phyloP scores from a whole-genome alignment of 2,113 vertebrate species.

The Erpornis zantholeuca region DNA sequence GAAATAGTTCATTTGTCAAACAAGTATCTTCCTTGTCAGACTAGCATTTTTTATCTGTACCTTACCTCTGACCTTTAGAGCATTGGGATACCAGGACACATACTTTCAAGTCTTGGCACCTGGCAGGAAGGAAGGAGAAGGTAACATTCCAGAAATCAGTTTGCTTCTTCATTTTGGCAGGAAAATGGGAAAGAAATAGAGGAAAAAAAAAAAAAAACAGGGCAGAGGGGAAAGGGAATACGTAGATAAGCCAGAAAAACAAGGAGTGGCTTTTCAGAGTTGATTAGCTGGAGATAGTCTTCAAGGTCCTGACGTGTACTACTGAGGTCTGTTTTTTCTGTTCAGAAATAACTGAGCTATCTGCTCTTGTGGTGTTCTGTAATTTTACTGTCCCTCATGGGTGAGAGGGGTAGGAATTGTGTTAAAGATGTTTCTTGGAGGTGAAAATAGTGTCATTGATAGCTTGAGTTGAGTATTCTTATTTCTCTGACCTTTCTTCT shows the following conservation, averaged over 20 bases:
- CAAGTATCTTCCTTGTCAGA: neutral
- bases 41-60: neutral
- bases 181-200: neutral
- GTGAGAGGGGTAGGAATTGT: neutral
- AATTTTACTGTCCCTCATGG: neutral
- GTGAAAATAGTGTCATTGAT: neutral
- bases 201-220: neutral
- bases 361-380: neutral
- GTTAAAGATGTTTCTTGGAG: neutral
- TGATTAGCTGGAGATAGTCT: neutral
- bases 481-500: neutral
- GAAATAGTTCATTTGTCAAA: neutral
- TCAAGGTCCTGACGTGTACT: neutral
- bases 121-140: neutral
- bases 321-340: neutral
- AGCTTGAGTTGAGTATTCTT: neutral
- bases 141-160: neutral
- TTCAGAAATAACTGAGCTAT: neutral
- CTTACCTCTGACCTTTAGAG: neutral
- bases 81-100: neutral
- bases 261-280: conserved; percentile 13
- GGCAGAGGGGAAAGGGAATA: neutral
- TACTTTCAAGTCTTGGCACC: neutral
- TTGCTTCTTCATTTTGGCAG: neutral
- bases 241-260: neutral